Evolutionary conservation across 2,113 vertebrate genomes (phyloP).

Genomic region (Macheiramphus alcinus): DNA sequence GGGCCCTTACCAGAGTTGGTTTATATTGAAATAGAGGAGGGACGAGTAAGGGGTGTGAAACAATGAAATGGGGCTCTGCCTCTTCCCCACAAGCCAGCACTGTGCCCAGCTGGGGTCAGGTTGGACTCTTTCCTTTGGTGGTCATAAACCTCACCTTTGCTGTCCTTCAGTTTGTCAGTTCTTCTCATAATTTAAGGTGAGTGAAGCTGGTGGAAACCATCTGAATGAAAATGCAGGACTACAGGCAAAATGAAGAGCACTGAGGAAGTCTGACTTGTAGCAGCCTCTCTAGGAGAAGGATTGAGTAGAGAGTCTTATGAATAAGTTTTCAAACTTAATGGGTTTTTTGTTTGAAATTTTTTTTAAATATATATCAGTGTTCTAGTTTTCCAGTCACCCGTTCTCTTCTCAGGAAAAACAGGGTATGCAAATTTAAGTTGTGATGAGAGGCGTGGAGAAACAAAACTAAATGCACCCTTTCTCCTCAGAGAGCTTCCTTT

Average conservation of each 20-base stretch:
- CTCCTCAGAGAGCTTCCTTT: not conserved
- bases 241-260: not conserved
- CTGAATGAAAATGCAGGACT: not conserved
- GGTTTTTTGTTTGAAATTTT: not conserved
- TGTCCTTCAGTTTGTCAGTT: not conserved
- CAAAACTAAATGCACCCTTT: not conserved
- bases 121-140: fast-evolving
- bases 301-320: fast-evolving
- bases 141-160: not conserved
- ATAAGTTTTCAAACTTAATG: not conserved
- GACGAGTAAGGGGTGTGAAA: not conserved
- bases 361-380: not conserved
- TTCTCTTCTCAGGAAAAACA: not conserved
- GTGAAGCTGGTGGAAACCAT: not conserved
- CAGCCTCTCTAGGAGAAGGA: not conserved
- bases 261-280: not conserved
- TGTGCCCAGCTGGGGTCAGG: not conserved
- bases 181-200: not conserved
- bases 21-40: not conserved
- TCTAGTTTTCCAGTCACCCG: not conserved
- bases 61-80: not conserved
- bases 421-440: not conserved
- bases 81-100: not conserved
- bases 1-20: not conserved
- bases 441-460: not conserved